Evolutionary conservation across 1,140 invertebrate species (phyloP), one percentile per base, ranked within the genome.

Genomic region (Grapholita molesta): DNA sequence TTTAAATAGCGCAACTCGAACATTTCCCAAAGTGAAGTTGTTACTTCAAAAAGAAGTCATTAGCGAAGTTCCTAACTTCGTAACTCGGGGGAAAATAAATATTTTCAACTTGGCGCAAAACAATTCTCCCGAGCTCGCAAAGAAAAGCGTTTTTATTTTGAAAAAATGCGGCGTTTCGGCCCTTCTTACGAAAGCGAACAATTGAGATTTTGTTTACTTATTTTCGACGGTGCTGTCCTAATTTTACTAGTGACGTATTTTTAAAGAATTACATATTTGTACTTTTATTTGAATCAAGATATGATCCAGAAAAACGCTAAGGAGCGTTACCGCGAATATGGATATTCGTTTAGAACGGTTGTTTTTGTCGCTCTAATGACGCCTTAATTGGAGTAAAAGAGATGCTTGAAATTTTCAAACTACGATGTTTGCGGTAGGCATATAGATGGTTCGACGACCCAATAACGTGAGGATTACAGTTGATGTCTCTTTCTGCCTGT

Each of bases 11-110:
- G 9, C 24, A 61, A 28, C 55, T 61, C n/a, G 1, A 61, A 61
- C 55, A 61, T 23, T 23, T 55, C 3, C 53, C 25, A 18, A 61
- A 61, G 55, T 61, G n/a, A 61, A 61, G 55, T 30, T 61, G 24
- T 61, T 25, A 55, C 53, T 61, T 61, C 55, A 61, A 32, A 61
- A 61, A 61, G 55, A 61, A 61, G 55, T 61, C 55, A 61, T 61
- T 61, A 61, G 55, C 25, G 8, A 61, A 61, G 24, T 61, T 28
- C 24, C 55, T 25, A 61, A 61, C 24, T 61, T 61, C 28, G 55
- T 30, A 28, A 21, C 55, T 61, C 55, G 5, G 24, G 28, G 55
- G 55, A 61, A 61, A 61, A 61, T 61, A 61, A 61, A 61, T 61
- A 61, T 61, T 61, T 18, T 61, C 55, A 61, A 61, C 55, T 61